These are phyloP conservation scores for Clarias magur DNA, from an alignment of 2,113 vertebrate species.

Conservation along the genomic window DNA sequence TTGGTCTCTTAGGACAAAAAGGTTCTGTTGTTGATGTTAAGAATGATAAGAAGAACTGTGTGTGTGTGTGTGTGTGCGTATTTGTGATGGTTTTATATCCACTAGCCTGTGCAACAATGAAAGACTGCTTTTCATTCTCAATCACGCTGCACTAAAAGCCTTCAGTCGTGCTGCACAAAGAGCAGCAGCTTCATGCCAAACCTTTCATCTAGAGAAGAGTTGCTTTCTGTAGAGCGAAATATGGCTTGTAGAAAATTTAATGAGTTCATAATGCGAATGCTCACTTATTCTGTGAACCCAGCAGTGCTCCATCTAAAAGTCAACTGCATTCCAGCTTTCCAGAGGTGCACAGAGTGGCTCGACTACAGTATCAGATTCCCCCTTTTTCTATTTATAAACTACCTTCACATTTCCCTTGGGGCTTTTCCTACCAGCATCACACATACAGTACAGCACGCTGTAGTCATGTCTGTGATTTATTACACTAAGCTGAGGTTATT, in stretches of 20 bases:
- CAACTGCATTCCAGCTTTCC: background rate
- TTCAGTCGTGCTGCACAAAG: conserved; percentile 12
- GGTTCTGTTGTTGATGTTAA: background rate
- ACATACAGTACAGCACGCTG: no score
- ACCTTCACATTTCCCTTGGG: background rate
- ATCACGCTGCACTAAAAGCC: background rate
- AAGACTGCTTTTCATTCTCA: background rate
- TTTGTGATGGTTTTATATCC: background rate
- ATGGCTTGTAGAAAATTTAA: background rate
- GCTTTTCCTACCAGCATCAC: background rate
- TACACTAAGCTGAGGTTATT: background rate
- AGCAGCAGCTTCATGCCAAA: background rate
- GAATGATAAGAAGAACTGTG: background rate
- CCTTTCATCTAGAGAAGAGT: conserved; percentile 34
- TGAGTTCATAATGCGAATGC: background rate
- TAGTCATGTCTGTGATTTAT: background rate
- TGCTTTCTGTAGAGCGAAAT: background rate
- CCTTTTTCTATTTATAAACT: background rate
- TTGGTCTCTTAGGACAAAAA: background rate
- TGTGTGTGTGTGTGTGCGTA: background rate
- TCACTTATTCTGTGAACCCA: background rate
- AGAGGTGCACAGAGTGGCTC: background rate
- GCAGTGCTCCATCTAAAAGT: background rate
- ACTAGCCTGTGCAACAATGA: background rate
- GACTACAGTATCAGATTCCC: background rate